Base-by-base conservation (phyloP, 1,140 invertebrate genomes). In the Drosophila hydei region DNA sequence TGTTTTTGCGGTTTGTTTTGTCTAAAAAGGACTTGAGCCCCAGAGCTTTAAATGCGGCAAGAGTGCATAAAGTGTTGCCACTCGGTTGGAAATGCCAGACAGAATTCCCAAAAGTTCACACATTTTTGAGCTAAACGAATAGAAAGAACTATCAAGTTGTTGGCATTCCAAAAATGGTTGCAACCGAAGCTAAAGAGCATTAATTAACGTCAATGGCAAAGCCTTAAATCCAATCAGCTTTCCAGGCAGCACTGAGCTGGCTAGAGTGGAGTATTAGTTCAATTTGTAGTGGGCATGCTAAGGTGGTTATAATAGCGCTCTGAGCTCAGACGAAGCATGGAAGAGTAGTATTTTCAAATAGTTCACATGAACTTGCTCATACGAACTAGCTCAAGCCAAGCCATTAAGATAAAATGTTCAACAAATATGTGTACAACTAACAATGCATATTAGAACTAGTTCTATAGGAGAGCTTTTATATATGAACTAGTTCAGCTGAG, bases 211-310 rank as follows among this genome's bases (percentile, higher is more conserved):
- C 18, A 54, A 55, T 30, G 54, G 27, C 14, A 23, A 45, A 50
- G 14, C 30, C 47, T 27, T 65, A 48, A 62, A 63, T 63, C 33
- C 50, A 48, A 70, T 70, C 48, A 69, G 40, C 59, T 69, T 16
- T 33, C 47, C 18, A 18, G 19, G 1, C 14, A 36, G 36, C 50
- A 68, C 48, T 63, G 23, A 55, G 42, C 59, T 52, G 36, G 23
- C 42, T 52, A 6, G 36, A n/a, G 12, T 12, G 12, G 7, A 14
- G n/a, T 19, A 18, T 36, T 36, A 38, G 30, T 19, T 8, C 30
- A 33, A 33, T 11, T 33, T 33, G 30, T 11, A 11, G 30, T 6
- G 11, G n/a, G n/a, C n/a, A 11, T 33, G 11, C 2, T 7, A 9
- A 30, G 1, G 8, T 30, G 7, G 6, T 30, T 30, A 30, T 9